Conservation (phyloP, 2,888 invertebrate genomes). For the Microlaimidae sp. region DNA sequence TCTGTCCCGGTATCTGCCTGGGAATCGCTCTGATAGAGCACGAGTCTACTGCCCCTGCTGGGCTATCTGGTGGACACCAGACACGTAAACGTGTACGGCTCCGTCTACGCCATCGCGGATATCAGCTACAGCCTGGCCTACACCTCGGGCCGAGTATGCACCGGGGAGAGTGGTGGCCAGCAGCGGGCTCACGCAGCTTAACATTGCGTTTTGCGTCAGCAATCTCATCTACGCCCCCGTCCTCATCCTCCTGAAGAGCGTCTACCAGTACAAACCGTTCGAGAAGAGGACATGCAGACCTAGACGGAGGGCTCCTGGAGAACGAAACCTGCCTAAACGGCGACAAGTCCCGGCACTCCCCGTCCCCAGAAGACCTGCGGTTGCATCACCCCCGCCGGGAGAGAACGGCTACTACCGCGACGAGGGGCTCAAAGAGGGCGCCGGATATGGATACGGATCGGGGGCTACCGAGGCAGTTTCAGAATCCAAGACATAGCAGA, state of each 20-base stretch:
- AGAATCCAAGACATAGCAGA: no score
- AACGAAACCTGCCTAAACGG: slow-evolving; percentile 12
- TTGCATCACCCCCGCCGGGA: neutral
- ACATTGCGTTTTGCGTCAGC: slow-evolving; percentile 77
- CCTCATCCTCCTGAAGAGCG: slow-evolving; percentile 64
- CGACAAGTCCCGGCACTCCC: slow-evolving; percentile 1
- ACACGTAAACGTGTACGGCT: slow-evolving; percentile 93
- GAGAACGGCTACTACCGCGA: neutral
- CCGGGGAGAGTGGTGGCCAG: slow-evolving; percentile 75
- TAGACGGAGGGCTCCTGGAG: neutral
- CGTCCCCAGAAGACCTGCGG: no score
- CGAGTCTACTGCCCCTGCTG: slow-evolving; percentile 80
- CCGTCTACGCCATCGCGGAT: slow-evolving; percentile 96
- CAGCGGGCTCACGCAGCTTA: slow-evolving; percentile 82
- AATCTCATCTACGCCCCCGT: slow-evolving; percentile 85
- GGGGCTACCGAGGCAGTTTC: neutral
- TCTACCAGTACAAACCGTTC: slow-evolving; percentile 89
- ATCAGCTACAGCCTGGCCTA: slow-evolving; percentile 97
- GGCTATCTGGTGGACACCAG: slow-evolving; percentile 91
- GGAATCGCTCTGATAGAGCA: slow-evolving; percentile 43
- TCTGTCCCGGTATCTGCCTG: slow-evolving; percentile 88
- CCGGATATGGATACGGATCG: slow-evolving; percentile 6
- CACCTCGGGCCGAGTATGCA: slow-evolving; percentile 93
- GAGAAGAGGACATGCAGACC: slow-evolving; percentile 49
- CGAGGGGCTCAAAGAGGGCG: neutral